Evolutionary conservation across 35 echinoderm and acorn worm genomes (phyloP).

Genomic region (Heliocidaris erythrogramma): DNA sequence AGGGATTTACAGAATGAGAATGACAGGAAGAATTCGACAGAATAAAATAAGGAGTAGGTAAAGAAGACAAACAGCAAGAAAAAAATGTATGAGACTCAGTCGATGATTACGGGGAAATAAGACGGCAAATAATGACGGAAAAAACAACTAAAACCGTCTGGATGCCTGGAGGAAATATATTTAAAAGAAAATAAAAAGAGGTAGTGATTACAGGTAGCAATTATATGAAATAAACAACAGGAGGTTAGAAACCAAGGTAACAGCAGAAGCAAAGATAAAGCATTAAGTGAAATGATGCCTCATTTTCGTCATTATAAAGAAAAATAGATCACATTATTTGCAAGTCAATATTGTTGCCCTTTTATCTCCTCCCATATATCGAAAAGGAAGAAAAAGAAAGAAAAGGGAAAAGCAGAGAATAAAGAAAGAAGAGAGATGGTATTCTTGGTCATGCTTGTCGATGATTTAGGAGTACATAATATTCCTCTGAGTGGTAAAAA

Average conservation of each 20-base stretch:
- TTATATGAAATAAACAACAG: background rate
- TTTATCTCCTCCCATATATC: background rate
- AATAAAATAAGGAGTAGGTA: background rate
- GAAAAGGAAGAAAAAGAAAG: background rate
- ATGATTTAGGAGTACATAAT: background rate
- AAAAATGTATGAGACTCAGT: background rate
- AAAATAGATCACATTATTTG: background rate
- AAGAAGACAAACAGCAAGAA: background rate
- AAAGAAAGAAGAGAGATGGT: background rate
- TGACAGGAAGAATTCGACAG: background rate
- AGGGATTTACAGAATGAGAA: too few species aligned
- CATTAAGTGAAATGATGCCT: background rate
- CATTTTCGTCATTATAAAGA: background rate
- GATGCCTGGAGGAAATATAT: background rate
- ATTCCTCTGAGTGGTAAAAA: conserved; percentile 41
- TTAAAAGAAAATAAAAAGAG: background rate
- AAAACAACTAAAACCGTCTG: background rate
- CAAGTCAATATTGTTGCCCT: conserved; percentile 11
- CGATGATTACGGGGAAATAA: background rate
- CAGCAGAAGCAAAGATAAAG: background rate
- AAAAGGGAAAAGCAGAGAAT: background rate
- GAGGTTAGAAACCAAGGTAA: background rate
- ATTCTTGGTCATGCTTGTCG: conserved; percentile 8
- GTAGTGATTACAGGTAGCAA: background rate
- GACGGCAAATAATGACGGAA: background rate